Evolutionary conservation across 2,113 vertebrate genomes (phyloP).

Genomic region (Ibidorhyncha struthersii): DNA sequence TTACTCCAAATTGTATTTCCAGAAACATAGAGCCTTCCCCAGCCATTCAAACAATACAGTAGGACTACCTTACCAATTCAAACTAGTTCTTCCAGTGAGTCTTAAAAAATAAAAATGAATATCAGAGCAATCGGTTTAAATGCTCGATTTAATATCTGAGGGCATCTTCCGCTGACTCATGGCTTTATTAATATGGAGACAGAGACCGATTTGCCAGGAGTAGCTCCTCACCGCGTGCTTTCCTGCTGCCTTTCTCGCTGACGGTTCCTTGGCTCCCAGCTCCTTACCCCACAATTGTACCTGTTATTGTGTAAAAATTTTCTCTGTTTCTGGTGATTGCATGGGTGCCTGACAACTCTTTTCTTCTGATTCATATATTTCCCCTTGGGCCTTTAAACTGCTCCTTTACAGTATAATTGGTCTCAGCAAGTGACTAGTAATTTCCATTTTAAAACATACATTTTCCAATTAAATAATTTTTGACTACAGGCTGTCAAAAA

Average conservation of each 20-base stretch:
- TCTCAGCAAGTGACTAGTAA: not conserved
- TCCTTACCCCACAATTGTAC: not conserved
- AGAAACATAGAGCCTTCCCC: not conserved
- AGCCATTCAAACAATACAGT: not conserved
- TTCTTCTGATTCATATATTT: not conserved
- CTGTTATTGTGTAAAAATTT: not conserved
- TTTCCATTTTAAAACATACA: not conserved
- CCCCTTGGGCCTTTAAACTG: not conserved
- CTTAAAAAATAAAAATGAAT: not conserved
- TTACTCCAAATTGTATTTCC: not conserved
- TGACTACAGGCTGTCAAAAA: not conserved
- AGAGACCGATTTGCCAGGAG: not conserved
- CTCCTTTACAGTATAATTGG: not conserved
- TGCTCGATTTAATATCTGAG: not conserved
- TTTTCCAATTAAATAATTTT: not conserved
- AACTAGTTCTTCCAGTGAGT: not conserved
- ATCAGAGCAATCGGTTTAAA: not conserved
- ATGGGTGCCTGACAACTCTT: not conserved
- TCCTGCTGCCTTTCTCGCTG: not conserved
- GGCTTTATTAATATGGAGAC: not conserved
- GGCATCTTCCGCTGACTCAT: not conserved
- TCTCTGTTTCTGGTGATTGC: not conserved
- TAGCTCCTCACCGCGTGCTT: not conserved
- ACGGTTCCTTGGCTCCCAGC: not conserved
- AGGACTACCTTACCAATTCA: not conserved